Percentiles rank a stretch among this genome's conserved stretches.
Evolutionary conservation across 1,140 invertebrate genomes (phyloP).

Genomic region (Chionoecetes opilio): DNA sequence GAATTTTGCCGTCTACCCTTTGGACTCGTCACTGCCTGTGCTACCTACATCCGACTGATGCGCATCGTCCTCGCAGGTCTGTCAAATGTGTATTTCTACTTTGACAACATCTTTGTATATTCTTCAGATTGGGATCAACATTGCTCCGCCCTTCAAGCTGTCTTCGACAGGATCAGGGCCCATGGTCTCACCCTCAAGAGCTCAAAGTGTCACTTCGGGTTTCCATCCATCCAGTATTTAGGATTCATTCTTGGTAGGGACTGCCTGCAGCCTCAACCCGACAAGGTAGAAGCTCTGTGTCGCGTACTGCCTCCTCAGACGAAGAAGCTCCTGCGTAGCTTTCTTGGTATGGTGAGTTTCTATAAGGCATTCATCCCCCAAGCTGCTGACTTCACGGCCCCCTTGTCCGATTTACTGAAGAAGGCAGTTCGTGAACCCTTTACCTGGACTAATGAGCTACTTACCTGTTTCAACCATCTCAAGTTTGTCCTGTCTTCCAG

Average conservation of each 20-base stretch:
- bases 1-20: constrained; percentile 49
- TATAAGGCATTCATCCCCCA: background rate
- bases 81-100: background rate
- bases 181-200: background rate
- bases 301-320: background rate
- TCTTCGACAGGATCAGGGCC: background rate
- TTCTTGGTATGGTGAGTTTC: constrained; percentile 20
- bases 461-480: background rate
- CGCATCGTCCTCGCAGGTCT: background rate
- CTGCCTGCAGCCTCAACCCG: background rate
- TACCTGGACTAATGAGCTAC: background rate
- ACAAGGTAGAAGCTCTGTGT: constrained; percentile 39
- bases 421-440: background rate
- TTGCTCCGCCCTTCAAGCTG: background rate
- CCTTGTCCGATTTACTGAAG: constrained; percentile 12
- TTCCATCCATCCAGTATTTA: background rate
- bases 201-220: background rate
- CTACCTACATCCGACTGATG: background rate
- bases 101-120: background rate
- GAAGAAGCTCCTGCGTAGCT: background rate
- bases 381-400: background rate
- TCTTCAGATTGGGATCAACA: too few relatives aligned
- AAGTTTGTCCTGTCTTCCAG: background rate
- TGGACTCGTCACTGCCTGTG: constrained; percentile 47
- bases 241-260: background rate